Evolutionary conservation across 2,888 invertebrate genomes (phyloP).

Genomic region (Eristalinus aeneus): DNA sequence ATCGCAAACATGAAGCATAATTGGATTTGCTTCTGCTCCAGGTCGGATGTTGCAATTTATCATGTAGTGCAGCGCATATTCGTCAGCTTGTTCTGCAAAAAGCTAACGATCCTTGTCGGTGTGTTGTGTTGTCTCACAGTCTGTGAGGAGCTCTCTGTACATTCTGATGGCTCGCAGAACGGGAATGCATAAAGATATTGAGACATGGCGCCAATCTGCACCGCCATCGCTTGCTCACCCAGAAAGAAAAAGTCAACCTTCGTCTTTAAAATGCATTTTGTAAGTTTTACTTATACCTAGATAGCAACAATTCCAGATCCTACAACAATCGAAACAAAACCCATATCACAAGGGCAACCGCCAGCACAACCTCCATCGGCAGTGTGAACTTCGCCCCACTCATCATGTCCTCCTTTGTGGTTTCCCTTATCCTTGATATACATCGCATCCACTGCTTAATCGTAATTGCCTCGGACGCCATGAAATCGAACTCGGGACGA

Average conservation of each 20-base stretch:
- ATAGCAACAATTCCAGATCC: neutral
- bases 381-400: conserved; percentile 75
- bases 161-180: too few relatives aligned
- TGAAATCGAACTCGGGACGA: conserved; percentile 76
- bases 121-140: neutral
- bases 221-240: neutral
- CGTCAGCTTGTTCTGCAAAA: conserved; percentile 3
- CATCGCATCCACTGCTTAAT: conserved; percentile 77
- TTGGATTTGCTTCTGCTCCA: conserved; percentile 35
- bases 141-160: too few relatives aligned
- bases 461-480: conserved; percentile 75
- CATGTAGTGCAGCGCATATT: conserved; percentile 24
- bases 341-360: conserved; percentile 76
- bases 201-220: neutral
- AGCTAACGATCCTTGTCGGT: conserved; percentile 48
- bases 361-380: conserved; percentile 78
- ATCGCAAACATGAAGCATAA: conserved; percentile 37
- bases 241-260: neutral
- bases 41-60: conserved; percentile 49
- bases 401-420: conserved; percentile 74
- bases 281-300: conserved; percentile 4
- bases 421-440: conserved; percentile 76
- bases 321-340: conserved; percentile 78
- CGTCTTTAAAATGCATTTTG: neutral
- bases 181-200: neutral